Conservation (phyloP, 1,140 invertebrate species). For the Goniozus legneri region DNA sequence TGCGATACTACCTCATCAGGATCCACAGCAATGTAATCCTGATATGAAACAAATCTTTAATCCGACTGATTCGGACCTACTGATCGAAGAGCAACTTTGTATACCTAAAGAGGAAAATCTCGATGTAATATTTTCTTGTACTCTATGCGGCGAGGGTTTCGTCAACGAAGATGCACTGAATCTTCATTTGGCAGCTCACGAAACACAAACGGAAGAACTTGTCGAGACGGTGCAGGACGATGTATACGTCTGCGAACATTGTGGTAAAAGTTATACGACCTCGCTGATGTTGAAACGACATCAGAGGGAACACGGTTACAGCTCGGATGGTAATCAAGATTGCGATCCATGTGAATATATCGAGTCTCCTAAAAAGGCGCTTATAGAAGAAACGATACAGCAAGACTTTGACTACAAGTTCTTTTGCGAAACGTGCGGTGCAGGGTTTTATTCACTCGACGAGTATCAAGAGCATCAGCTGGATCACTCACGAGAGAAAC, state of each 20-base stretch:
- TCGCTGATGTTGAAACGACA: conserved; percentile 33
- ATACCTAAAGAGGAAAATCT: conserved; percentile 20
- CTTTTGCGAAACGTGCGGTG: conserved; percentile 69
- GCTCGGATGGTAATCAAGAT: conserved; percentile 25
- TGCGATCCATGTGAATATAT: conserved; percentile 46
- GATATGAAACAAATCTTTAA: conserved; percentile 34
- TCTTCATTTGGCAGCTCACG: conserved; percentile 27
- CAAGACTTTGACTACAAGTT: conserved; percentile 49
- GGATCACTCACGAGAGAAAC: conserved; percentile 39
- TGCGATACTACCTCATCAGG: conserved; percentile 26
- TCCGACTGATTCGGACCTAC: conserved; percentile 27
- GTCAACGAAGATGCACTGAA: conserved; percentile 43
- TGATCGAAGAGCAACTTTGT: conserved; percentile 23
- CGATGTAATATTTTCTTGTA: conserved; percentile 29
- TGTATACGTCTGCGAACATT: conserved; percentile 42
- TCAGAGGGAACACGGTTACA: conserved; percentile 25
- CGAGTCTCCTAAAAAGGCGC: conserved; percentile 36
- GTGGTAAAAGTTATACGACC: conserved; percentile 38
- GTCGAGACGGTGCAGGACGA: conserved; percentile 8
- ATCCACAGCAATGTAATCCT: conserved; percentile 22
- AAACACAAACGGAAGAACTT: background rate
- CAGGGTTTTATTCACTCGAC: conserved; percentile 43
- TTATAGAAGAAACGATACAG: conserved; percentile 40
- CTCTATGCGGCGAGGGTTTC: conserved; percentile 47
- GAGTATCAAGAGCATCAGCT: conserved; percentile 46